phyloP scores from a whole-genome alignment of 2,113 vertebrate species.

The Bos indicus region DNA sequence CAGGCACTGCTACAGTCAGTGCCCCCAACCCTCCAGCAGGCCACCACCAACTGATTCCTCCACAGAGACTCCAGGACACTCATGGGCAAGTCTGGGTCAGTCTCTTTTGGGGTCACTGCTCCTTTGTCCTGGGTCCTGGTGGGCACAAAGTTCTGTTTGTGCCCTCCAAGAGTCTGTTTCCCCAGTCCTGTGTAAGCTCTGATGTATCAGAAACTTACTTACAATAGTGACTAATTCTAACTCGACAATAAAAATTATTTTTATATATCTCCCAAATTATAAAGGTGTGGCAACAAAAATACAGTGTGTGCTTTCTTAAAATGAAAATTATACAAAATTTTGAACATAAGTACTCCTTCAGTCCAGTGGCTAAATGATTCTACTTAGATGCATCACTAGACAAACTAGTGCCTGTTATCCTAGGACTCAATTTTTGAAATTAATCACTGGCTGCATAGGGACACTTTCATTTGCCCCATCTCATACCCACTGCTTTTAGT shows the following conservation, averaged over 20 bases:
- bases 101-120: too few relatives aligned
- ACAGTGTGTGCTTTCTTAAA: background rate
- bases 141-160: too few relatives aligned
- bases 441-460: background rate
- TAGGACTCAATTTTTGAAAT: background rate
- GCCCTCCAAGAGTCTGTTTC: too few relatives aligned
- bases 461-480: fast-evolving
- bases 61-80: too few relatives aligned
- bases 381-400: background rate
- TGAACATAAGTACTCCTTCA: background rate
- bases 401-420: background rate
- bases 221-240: background rate
- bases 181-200: too few relatives aligned
- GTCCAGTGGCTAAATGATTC: background rate
- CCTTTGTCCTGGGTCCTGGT: too few relatives aligned
- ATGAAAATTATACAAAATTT: background rate
- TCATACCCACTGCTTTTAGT: background rate
- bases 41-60: too few relatives aligned
- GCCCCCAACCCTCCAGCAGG: too few relatives aligned
- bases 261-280: background rate
- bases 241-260: background rate
- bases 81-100: too few relatives aligned
- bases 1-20: background rate
- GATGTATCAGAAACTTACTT: too few relatives aligned
- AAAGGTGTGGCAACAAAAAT: background rate